Percentiles rank a stretch among this genome's conserved stretches.
phyloP scores from a whole-genome alignment of 2,113 vertebrate genomes.

The Neolamprologus fasciatus region DNA sequence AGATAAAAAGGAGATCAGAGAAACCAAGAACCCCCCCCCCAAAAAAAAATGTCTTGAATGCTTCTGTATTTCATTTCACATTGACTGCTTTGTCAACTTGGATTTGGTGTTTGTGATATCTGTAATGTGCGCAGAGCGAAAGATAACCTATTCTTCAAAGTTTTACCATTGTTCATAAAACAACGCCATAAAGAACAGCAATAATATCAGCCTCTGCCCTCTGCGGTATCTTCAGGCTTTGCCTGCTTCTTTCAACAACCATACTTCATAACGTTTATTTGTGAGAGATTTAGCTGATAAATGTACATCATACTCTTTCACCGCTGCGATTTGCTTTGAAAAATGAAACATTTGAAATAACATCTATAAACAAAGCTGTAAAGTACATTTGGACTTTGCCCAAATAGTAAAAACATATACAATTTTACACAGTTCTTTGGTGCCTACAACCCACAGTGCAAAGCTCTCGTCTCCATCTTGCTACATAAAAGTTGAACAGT shows the following conservation, averaged over 20 bases:
- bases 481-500: slow-evolving; percentile 39
- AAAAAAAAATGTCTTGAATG: not conserved
- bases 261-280: slow-evolving; percentile 37
- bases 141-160: not conserved
- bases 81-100: not conserved
- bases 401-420: slow-evolving; percentile 1
- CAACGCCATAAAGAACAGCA: not conserved
- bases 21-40: not conserved
- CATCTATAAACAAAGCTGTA: slow-evolving; percentile 7
- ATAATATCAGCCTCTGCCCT: slow-evolving; percentile 8
- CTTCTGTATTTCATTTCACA: not conserved
- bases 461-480: not conserved
- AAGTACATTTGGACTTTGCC: not conserved
- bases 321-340: slow-evolving; percentile 26
- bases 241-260: not conserved
- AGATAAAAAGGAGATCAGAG: not conserved
- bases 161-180: slow-evolving; percentile 16
- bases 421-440: not conserved
- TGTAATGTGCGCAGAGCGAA: not conserved
- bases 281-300: slow-evolving; percentile 30
- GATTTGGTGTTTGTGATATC: not conserved
- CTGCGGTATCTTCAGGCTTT: not conserved
- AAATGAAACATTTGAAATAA: slow-evolving; percentile 30
- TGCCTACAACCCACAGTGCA: not conserved
- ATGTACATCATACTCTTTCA: slow-evolving; percentile 22